Evolutionary conservation across 2,797 vertebrate species (phyloP).

Genomic region (Eulemur coronatus): DNA sequence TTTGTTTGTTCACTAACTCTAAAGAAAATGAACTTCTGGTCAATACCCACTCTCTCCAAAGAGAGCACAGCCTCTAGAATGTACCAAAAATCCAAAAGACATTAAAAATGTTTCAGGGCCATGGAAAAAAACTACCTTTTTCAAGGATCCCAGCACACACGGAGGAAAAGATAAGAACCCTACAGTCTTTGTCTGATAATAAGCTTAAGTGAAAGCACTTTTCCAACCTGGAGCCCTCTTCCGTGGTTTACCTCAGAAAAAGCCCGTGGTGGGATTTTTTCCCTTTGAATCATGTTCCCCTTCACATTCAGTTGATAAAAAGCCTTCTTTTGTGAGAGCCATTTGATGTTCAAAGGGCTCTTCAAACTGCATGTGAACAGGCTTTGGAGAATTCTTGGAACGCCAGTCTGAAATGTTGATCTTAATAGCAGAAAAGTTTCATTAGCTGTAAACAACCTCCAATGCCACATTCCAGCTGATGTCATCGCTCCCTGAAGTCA

Average conservation of each 20-base stretch:
- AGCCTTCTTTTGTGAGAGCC: conserved; percentile 46
- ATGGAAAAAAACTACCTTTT: neutral
- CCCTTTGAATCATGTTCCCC: conserved; percentile 32
- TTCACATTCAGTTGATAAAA: conserved; percentile 52
- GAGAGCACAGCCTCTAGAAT: neutral
- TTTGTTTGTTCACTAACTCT: neutral
- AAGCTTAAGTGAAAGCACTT: conserved; percentile 56
- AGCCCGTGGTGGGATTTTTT: neutral
- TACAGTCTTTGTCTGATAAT: conserved; percentile 45
- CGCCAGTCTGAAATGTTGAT: neutral
- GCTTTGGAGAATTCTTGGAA: conserved; percentile 39
- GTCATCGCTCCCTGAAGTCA: neutral
- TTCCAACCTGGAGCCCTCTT: conserved; percentile 40
- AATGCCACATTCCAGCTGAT: neutral
- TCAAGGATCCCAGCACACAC: conserved; percentile 4
- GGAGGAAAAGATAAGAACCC: neutral
- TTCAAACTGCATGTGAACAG: conserved; percentile 54
- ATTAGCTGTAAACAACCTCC: conserved; percentile 23
- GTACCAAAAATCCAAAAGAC: conserved; percentile 12
- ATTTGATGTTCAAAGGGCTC: conserved; percentile 65
- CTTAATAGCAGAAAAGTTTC: conserved; percentile 32
- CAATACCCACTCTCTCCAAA: conserved; percentile 48
- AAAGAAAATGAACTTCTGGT: conserved; percentile 21
- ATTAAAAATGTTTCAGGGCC: neutral
- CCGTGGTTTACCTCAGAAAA: conserved; percentile 19